Evolutionary conservation across 2,113 vertebrate genomes (phyloP), one percentile per base, ranked within the genome.

Genomic region (Charadrius vociferus): DNA sequence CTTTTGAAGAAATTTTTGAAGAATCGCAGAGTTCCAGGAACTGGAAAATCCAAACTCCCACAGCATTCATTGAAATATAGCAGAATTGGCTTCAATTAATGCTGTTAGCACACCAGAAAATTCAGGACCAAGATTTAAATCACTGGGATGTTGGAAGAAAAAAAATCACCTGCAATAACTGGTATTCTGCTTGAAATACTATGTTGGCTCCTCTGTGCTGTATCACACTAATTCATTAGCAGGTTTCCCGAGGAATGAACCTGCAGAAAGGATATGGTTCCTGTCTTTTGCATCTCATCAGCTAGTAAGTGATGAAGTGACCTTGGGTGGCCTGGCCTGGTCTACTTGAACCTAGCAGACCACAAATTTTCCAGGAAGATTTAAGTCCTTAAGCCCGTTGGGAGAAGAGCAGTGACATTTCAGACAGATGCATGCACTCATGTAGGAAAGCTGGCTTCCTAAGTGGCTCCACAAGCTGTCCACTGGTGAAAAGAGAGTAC

Each of bases 401-500:
- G 5, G 18, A 94, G 18, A 59, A n/a, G 5, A 53, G 6, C 39
- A 52, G 11, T 29, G 34, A 71, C 22, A 8, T 78, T 78, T 67
- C 59, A 88, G 32, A 17, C 8, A 55, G 62, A 22, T 36, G 15
- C 8, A 14, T 16, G 15, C 20, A 85, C 7, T 80, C 34, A 23
- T 11, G 17, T 58, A 45, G 58, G 43, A 79, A 81, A 10, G 3
- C 15, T 83, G 47, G 7, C 26, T 86, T 93, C 19, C 13, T 30
- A 56, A 92, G 14, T 9, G 14, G 5, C 15, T 82, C 36, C 80
- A 34, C 26, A 79, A 72, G 8, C 36, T 85, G n/a, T 59, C 16
- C 1, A 0, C 18, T 26, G 34, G 18, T 2, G 0, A 37, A 88
- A 74, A 53, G 4, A 23, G 3, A 7, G 6, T 27, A 29, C 21